A percentile compares a stretch with the other conserved stretches of the same genome.
phyloP scores from a whole-genome alignment of 2,113 vertebrate species.

The Gavialis gangeticus region DNA sequence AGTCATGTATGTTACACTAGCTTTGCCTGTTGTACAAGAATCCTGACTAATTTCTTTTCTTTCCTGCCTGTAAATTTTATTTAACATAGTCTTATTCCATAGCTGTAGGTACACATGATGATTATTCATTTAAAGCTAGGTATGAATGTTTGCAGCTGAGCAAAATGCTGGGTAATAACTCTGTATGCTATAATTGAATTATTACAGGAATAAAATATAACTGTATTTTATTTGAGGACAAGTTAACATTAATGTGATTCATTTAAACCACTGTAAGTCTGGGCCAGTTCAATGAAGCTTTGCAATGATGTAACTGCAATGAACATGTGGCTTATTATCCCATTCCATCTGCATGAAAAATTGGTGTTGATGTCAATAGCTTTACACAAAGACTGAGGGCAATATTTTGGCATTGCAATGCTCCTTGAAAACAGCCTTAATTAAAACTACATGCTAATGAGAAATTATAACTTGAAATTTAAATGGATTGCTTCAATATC shows the following conservation, averaged over 20 bases:
- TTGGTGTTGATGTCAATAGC: not conserved
- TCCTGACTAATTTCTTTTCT: not conserved
- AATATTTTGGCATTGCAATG: not conserved
- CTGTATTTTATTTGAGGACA: not conserved
- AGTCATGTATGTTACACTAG: not conserved
- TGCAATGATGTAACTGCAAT: not conserved
- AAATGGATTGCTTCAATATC: slow-evolving; percentile 52
- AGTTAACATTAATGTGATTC: not conserved
- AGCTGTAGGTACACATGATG: not conserved
- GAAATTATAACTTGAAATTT: slow-evolving; percentile 19
- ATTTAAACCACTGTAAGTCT: not conserved
- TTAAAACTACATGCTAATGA: slow-evolving; percentile 2
- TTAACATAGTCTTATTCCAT: not conserved
- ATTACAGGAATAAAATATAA: not conserved
- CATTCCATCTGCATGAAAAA: not conserved
- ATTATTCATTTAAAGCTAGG: not conserved
- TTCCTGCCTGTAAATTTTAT: not conserved
- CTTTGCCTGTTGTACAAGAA: not conserved
- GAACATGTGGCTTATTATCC: not conserved
- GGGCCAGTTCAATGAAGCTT: not conserved
- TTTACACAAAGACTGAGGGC: not conserved
- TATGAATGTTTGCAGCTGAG: not conserved
- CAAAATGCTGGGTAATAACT: not conserved
- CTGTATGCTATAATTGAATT: not conserved
- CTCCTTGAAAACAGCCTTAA: slow-evolving; percentile 14